Percentiles rank a stretch among this genome's conserved stretches.
These are phyloP conservation scores for Quadriops clusia DNA, from an alignment of 2,888 invertebrate species.

Conservation along the genomic window DNA sequence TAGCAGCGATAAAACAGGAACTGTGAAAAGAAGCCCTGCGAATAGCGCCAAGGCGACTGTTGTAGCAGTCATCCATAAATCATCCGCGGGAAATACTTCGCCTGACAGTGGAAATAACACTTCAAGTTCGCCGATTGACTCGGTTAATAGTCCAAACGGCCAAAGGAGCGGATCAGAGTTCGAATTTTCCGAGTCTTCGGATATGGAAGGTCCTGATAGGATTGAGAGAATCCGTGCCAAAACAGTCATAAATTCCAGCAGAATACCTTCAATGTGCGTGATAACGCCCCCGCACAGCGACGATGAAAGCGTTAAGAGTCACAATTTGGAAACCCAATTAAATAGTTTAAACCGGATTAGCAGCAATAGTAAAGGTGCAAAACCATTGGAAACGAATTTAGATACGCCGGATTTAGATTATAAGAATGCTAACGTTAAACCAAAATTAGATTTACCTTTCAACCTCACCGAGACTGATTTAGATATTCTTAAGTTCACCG, in stretches of 20 bases:
- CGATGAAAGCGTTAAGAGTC: conserved; percentile 55
- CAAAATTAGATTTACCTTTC: conserved; percentile 18
- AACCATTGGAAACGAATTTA: too few species aligned
- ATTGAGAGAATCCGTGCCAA: conserved; percentile 76
- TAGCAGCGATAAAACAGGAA: conserved; percentile 34
- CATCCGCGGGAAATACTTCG: conserved; percentile 56
- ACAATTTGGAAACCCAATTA: conserved; percentile 18
- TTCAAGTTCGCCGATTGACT: conserved; percentile 67
- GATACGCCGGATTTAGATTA: too few species aligned
- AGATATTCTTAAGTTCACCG: conserved; percentile 20
- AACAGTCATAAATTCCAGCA: conserved; percentile 74
- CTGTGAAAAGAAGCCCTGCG: conserved; percentile 34
- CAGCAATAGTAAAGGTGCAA: conserved; percentile 12
- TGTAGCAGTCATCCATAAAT: conserved; percentile 46
- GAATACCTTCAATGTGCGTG: conserved; percentile 87
- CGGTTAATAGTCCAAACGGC: conserved; percentile 58
- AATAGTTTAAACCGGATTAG: conserved; percentile 4
- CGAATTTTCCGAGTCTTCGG: conserved; percentile 78
- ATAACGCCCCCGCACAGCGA: conserved; percentile 82
- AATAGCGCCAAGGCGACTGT: conserved; percentile 42
- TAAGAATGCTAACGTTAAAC: too few species aligned
- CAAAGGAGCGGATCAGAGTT: conserved; percentile 62
- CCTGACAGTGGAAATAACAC: conserved; percentile 74
- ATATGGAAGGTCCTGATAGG: conserved; percentile 76
- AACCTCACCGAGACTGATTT: conserved; percentile 21